Base-by-base conservation (phyloP, 2,113 vertebrate genomes). In the Pituophis catenifer region DNA sequence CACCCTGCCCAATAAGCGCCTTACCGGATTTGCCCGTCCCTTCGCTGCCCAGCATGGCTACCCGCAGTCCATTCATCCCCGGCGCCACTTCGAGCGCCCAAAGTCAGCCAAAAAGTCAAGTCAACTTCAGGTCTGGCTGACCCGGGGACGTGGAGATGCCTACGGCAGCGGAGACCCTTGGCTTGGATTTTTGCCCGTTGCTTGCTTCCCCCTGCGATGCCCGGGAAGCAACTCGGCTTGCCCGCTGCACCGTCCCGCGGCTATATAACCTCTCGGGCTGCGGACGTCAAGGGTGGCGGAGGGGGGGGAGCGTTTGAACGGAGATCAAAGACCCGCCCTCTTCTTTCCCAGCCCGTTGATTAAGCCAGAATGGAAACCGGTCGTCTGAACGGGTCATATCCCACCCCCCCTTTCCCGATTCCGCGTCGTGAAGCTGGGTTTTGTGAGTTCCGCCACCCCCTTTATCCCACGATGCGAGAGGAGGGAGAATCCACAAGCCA, bases 11-110 rank as follows among this genome's bases (percentile, higher is more conserved):
- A 44, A 44, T 19, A 48, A n/a, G 11, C 8, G 44, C 93, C 97
- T 96, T 96, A 98, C 98, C 98, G 93, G 98, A 98, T 94, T 98
- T 99, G 3, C 98, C 98, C 0, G 98, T 97, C 3, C 98, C 98
- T 88, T 97, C 97, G 0, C 98, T 96, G 85, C 98, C 98, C 94
- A 99, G 93, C 86, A 99, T 97, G 0, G 98, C 97, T 29, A 99
- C 90, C 96, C 98, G 99, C 54, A 98, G 96, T 8, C 98, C 97
- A 48, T 96, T 95, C 98, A 98, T 98, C 0, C 81, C 90, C 95
- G 92, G 81, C 94, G 86, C 65, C 9, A 86, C 85, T 48, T 12
- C 9, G 70, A 48, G 33, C 24, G 13, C 33, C 54, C 1, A 81
- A 48, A 81, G 4, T 19, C 52, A 89, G n/a, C 50, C 58, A 59